Base-by-base conservation (phyloP, 1,140 invertebrate genomes). In the Limonius californicus region DNA sequence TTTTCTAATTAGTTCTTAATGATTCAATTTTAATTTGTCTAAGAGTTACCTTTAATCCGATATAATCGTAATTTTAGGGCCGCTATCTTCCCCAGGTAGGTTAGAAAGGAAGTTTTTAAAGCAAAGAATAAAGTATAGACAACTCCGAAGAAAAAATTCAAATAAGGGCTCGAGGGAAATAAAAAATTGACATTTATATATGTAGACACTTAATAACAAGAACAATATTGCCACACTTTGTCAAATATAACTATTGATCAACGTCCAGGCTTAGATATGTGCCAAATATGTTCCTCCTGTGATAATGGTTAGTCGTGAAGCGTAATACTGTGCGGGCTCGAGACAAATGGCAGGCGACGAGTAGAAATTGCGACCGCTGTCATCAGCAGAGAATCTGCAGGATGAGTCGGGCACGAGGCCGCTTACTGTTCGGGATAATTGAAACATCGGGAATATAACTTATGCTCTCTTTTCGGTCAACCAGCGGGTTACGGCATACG, bases 281-380 rank as follows among this genome's bases (percentile, higher is more conserved):
- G 45, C 47, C 58, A 53, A 60, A 60, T 60, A 43, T 60, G 47
- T 21, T 39, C 58, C 21, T 15, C 21, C 39, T 50, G 19, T 50
- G 59, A 54, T 61, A 61, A 61, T 54, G 59, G 21, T 55, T 57
- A 20, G 30, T 57, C 39, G 19, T 19, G 18, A 61, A 16, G 50
- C 43, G 27, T 56, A 61, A 61, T 61, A 20, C 20, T 19, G 45
- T 19, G 16, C 39, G 19, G 30, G 9, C 19, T 43, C 20, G 18
- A 61, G 59, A 61, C 59, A 61, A 61, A 61, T 61, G 59, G 20
- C 27, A 18, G 18, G 9, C 47, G 50, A 55, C 15, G 45, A 32
- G 12, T n/a, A 14, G 30, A 61, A 61, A 55, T 55, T 61, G 59
- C 47, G 45, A 19, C 45, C 45, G 45, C 45, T 50, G 45, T 50